Evolutionary conservation across 2,888 invertebrate genomes (phyloP).

Genomic region (Bhutanitis thaidina): DNA sequence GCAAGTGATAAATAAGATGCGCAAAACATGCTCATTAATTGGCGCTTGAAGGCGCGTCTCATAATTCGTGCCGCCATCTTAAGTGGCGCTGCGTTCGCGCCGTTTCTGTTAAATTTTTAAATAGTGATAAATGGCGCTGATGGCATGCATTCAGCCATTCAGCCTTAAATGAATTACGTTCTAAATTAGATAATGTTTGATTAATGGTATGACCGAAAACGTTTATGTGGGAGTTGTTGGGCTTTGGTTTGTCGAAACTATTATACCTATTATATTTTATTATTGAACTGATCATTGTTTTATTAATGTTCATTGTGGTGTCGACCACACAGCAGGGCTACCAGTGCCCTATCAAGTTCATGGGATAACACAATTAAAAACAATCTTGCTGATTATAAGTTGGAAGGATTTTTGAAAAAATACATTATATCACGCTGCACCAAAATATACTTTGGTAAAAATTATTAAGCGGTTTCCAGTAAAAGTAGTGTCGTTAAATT

Average conservation of each 20-base stretch:
- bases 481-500: no score
- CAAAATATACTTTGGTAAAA: no score
- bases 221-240: conserved; percentile 7
- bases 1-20: conserved; percentile 60
- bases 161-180: conserved; percentile 22
- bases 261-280: no score
- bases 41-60: conserved; percentile 43
- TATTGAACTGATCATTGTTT: no score
- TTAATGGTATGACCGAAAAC: neutral
- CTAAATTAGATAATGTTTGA: conserved; percentile 19
- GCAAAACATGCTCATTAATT: conserved; percentile 71
- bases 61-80: conserved; percentile 63
- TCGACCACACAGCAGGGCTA: no score
- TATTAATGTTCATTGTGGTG: no score
- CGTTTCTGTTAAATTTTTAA: conserved; percentile 36
- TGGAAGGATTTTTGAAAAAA: no score
- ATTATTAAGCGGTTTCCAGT: no score
- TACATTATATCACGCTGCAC: no score
- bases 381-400: no score
- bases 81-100: conserved; percentile 44
- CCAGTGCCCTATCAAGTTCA: no score
- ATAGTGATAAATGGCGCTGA: conserved; percentile 41
- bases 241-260: neutral
- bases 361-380: no score
- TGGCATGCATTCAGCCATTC: conserved; percentile 25